Evolutionary conservation across 2,113 vertebrate species (phyloP), one percentile per base, ranked within the genome.

Genomic region (Machaerirhynchus nigripectus): DNA sequence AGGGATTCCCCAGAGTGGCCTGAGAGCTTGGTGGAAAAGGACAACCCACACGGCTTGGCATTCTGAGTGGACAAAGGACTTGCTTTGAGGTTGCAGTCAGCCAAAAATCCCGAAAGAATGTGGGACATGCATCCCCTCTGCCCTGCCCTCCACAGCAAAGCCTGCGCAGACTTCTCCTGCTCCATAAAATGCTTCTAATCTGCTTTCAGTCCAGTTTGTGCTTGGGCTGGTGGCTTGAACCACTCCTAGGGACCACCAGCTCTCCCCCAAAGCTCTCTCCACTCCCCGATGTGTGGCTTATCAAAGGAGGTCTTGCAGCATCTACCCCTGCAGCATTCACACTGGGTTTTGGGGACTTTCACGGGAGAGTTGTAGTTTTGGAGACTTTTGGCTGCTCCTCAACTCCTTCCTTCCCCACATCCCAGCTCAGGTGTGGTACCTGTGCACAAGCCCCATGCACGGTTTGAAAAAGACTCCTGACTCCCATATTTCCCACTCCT

Each of bases 341-440:
- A 8, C 9, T 61, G 50, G 0, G 0, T 22, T 78, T 22, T 0
- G 8, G 10, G 23, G 7, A 5, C 1, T 26, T 57, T 78, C 18
- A 30, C 16, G 13, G 49, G 16, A 26, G 5, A 20, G 24, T 17
- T 71, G 8, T 67, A 39, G 19, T 6, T 88, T 85, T 70, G 61
- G 46, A 71, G 56, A 11, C 28, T 28, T 7, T n/a, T 44, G 52
- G 9, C 28, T 35, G 15, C 19, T 71, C 39, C 13, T 55, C 57
- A n/a, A 2, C 22, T 57, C 52, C 27, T 39, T 40, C 28, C 11
- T 69, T 47, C 40, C 33, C 24, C 44, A 23, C 19, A 23, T 28
- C 37, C 42, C 50, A 82, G 31, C n/a, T 87, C 46, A 16, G 40
- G 19, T 31, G 27, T 52, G 37, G 4, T 15, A 56, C 9, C 28